Evolutionary conservation across 1,140 invertebrate species (phyloP).

Genomic region (Diploscapter pachys): DNA sequence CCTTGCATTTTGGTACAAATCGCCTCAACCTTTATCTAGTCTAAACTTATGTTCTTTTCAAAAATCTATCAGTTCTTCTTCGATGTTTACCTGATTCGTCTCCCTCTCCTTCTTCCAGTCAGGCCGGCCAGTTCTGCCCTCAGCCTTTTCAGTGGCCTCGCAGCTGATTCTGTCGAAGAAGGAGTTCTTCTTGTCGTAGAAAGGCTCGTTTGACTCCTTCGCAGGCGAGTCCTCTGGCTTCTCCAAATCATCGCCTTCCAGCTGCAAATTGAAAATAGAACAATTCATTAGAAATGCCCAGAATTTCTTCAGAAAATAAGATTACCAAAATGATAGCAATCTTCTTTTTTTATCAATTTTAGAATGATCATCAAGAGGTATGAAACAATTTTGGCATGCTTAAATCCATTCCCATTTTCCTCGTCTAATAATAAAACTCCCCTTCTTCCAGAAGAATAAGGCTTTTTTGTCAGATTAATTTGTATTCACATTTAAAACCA

Average conservation of each 20-base stretch:
- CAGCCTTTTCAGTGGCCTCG: constrained; percentile 86
- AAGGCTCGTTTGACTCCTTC: constrained; percentile 5
- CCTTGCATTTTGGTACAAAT: too few species aligned
- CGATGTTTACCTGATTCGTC: constrained; percentile 4
- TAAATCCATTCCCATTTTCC: constrained; percentile 29
- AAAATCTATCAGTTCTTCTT: too few species aligned
- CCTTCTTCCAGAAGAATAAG: not conserved
- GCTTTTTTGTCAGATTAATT: not conserved
- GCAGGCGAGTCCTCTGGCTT: constrained; percentile 24
- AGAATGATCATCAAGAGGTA: too few species aligned
- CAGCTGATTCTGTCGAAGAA: constrained; percentile 99
- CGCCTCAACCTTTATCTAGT: too few species aligned
- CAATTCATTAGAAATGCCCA: too few species aligned
- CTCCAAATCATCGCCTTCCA: not conserved
- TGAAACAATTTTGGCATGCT: constrained; percentile 3
- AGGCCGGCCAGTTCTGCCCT: constrained; percentile 67
- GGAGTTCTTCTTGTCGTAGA: constrained; percentile 89
- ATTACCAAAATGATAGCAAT: too few species aligned
- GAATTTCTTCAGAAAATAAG: too few species aligned
- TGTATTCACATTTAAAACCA: not conserved
- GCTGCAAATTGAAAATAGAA: too few species aligned
- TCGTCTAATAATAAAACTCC: constrained; percentile 16
- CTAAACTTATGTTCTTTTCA: too few species aligned
- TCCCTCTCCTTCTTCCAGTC: constrained; percentile 31
- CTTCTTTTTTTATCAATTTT: too few species aligned